phyloP scores from a whole-genome alignment of 2,797 vertebrate genomes.

The Sebastes flavidus region DNA sequence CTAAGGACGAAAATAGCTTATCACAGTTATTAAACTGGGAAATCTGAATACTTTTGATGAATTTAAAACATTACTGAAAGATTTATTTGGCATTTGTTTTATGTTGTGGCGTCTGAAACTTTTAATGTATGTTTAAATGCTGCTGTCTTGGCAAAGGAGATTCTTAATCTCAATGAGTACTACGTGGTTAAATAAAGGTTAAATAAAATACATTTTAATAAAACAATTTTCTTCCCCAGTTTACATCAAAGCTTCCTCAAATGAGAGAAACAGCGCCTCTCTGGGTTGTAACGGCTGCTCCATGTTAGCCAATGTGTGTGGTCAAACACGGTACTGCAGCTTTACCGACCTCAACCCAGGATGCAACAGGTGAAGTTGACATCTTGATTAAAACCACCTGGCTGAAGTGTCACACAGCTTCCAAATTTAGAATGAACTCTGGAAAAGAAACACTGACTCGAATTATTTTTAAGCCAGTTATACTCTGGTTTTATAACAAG shows the following conservation, averaged over 20 bases:
- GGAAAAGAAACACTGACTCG: background rate
- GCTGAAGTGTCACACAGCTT: background rate
- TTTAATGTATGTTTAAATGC: too few relatives aligned
- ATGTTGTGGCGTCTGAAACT: too few relatives aligned
- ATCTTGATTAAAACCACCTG: background rate
- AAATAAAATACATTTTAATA: background rate
- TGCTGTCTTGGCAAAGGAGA: too few relatives aligned
- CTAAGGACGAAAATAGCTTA: background rate
- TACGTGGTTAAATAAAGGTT: too few relatives aligned
- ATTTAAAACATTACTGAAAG: too few relatives aligned
- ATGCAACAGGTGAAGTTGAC: background rate
- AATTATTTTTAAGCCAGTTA: background rate
- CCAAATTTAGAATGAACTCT: too few relatives aligned
- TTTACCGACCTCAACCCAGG: accelerated
- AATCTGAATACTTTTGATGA: too few relatives aligned
- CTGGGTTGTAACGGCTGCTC: background rate
- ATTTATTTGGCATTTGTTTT: too few relatives aligned
- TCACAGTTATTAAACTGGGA: background rate
- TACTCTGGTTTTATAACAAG: background rate
- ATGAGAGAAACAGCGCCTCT: slow-evolving; percentile 21
- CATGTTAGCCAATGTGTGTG: background rate
- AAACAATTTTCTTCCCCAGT: background rate
- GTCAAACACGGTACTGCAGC: background rate
- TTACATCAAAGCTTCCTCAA: background rate
- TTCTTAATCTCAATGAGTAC: too few relatives aligned